phyloP scores from a whole-genome alignment of 2,797 vertebrate genomes.

The Sebastes reedi region DNA sequence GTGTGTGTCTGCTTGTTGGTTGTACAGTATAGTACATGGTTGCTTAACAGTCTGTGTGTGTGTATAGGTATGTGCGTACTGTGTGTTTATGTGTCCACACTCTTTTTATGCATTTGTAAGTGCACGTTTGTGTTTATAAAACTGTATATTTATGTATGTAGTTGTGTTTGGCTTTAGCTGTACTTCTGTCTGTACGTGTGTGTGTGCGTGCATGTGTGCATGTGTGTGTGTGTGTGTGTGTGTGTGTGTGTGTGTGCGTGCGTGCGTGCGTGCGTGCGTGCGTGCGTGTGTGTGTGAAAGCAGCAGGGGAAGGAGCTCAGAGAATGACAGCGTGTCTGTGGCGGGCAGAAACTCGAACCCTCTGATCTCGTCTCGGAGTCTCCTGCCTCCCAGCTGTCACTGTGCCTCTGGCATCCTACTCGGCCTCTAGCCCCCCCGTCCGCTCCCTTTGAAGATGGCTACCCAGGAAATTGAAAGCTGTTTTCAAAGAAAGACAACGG shows the following conservation, averaged over 20 bases:
- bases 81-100: constrained; percentile 1
- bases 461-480: constrained; percentile 84
- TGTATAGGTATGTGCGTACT: background rate
- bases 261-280: constrained; percentile 34
- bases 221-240: constrained; percentile 35
- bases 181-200: constrained; percentile 4
- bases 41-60: background rate
- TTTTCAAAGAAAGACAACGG: constrained; percentile 78
- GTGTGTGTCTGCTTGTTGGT: background rate
- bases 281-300: constrained; percentile 46
- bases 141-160: background rate
- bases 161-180: background rate
- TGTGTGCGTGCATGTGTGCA: constrained; percentile 24
- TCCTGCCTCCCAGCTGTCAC: constrained; percentile 85
- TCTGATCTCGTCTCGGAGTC: constrained; percentile 78
- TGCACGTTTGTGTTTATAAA: background rate
- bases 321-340: constrained; percentile 72
- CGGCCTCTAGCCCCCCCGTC: constrained; percentile 44
- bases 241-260: constrained; percentile 27
- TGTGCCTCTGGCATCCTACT: constrained; percentile 75
- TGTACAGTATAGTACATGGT: background rate
- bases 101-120: background rate
- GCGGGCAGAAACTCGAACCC: constrained; percentile 74
- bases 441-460: constrained; percentile 76
- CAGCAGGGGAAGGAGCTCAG: constrained; percentile 61